These are phyloP conservation scores for Indicator indicator DNA, from an alignment of 2,113 vertebrate species.

Conservation along the genomic window DNA sequence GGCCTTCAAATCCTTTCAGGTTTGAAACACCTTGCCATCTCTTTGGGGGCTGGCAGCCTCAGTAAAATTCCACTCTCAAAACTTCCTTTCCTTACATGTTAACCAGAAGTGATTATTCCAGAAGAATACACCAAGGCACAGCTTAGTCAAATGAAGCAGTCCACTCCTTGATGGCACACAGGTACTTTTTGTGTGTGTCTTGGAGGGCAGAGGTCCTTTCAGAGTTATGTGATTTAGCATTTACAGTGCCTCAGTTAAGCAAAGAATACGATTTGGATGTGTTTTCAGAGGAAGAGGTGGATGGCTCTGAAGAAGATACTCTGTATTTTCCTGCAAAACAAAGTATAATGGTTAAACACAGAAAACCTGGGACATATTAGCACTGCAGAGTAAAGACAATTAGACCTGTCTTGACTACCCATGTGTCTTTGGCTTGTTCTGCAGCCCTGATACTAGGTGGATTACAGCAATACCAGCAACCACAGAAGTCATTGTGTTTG, in stretches of 20 bases:
- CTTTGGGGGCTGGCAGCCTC: not conserved
- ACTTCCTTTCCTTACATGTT: not conserved
- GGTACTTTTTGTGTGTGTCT: not conserved
- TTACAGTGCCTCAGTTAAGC: constrained; percentile 71
- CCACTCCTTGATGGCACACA: not conserved
- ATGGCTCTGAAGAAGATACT: constrained; percentile 75
- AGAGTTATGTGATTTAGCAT: not conserved
- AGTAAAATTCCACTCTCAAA: not conserved
- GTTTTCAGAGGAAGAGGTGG: constrained; percentile 73
- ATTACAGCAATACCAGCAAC: not conserved
- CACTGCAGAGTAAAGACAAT: not conserved
- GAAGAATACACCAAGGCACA: not conserved
- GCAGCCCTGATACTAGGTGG: not conserved
- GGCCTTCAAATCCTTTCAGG: not conserved
- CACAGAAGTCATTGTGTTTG: not conserved
- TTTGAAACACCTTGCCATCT: not conserved
- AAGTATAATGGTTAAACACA: not conserved
- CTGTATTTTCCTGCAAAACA: constrained; percentile 77
- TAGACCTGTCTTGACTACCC: not conserved
- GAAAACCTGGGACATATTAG: not conserved
- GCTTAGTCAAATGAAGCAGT: not conserved
- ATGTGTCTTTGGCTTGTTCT: not conserved
- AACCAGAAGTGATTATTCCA: not conserved
- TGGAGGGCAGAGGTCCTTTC: not conserved
- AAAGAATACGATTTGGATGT: constrained; percentile 76